A percentile compares a stretch with the other conserved stretches of the same genome.
Conservation (phyloP, 1,140 invertebrate genomes). For the Philopotamus ludificatus region DNA sequence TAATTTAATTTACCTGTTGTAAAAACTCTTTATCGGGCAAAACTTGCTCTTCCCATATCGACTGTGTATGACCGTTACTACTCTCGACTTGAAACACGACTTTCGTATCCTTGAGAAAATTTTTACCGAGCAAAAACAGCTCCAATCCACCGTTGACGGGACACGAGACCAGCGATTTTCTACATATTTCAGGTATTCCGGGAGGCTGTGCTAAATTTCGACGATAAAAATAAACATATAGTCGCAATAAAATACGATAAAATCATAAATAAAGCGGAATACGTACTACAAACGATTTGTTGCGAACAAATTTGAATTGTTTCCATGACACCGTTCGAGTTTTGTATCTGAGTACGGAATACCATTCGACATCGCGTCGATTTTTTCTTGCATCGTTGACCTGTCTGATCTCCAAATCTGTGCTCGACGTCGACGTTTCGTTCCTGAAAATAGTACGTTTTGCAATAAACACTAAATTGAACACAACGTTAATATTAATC, state of each 20-base stretch:
- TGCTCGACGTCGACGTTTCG: conserved; percentile 96
- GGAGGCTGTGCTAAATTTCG: conserved; percentile 82
- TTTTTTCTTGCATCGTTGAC: conserved; percentile 82
- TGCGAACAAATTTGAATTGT: conserved; percentile 91
- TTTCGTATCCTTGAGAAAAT: conserved; percentile 92
- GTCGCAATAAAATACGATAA: conserved; percentile 1
- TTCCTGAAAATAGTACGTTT: conserved; percentile 59
- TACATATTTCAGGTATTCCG: conserved; percentile 92
- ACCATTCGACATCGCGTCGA: conserved; percentile 94
- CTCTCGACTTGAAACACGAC: conserved; percentile 77
- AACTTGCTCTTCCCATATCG: conserved; percentile 74
- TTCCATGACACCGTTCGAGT: conserved; percentile 72
- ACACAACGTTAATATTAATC: conserved; percentile 56
- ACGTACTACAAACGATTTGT: conserved; percentile 95
- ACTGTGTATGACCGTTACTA: conserved; percentile 48
- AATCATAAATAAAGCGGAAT: conserved; percentile 16
- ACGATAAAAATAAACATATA: conserved; percentile 16
- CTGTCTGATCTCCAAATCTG: conserved; percentile 75
- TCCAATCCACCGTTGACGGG: conserved; percentile 82
- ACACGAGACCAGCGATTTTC: conserved; percentile 82
- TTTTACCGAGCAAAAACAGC: conserved; percentile 93
- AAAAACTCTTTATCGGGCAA: conserved; percentile 80
- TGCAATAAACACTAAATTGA: not conserved
- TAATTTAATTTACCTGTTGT: conserved; percentile 63
- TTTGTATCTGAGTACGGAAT: conserved; percentile 78